Evolutionary conservation across 2,113 vertebrate genomes (phyloP).

Genomic region (Erythrocercus mccallii): DNA sequence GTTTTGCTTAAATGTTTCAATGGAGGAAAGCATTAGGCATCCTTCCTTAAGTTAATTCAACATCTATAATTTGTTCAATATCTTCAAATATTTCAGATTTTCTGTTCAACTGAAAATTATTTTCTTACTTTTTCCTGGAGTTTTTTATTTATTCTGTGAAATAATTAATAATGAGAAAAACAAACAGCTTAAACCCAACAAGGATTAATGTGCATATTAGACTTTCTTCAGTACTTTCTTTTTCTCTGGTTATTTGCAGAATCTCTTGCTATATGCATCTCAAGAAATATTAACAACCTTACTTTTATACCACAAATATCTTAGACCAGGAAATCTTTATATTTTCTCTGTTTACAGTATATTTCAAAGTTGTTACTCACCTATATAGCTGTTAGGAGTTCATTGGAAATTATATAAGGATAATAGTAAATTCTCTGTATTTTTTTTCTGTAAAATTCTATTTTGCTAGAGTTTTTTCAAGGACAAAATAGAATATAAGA

Average conservation of each 20-base stretch:
- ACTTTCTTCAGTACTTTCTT: background rate
- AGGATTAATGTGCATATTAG: background rate
- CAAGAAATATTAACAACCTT: background rate
- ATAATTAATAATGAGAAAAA: background rate
- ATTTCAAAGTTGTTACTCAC: background rate
- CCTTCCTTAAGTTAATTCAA: background rate
- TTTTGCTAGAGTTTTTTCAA: background rate
- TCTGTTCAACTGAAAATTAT: background rate
- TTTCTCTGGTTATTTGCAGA: background rate
- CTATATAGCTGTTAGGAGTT: background rate
- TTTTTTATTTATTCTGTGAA: background rate
- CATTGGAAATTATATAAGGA: background rate
- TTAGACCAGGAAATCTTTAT: background rate
- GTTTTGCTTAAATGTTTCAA: background rate
- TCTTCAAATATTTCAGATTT: background rate
- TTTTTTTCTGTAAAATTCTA: background rate
- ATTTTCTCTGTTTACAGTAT: background rate
- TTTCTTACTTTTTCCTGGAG: background rate
- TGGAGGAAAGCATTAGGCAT: background rate
- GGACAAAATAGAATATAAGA: background rate
- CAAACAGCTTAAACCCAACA: background rate
- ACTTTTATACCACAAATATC: background rate
- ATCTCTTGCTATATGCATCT: background rate
- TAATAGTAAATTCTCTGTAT: background rate
- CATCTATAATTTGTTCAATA: background rate